Percentiles rank a stretch among this genome's conserved stretches.
Evolutionary conservation across 2,113 vertebrate species (phyloP).

Genomic region (Engraulis encrasicolus): DNA sequence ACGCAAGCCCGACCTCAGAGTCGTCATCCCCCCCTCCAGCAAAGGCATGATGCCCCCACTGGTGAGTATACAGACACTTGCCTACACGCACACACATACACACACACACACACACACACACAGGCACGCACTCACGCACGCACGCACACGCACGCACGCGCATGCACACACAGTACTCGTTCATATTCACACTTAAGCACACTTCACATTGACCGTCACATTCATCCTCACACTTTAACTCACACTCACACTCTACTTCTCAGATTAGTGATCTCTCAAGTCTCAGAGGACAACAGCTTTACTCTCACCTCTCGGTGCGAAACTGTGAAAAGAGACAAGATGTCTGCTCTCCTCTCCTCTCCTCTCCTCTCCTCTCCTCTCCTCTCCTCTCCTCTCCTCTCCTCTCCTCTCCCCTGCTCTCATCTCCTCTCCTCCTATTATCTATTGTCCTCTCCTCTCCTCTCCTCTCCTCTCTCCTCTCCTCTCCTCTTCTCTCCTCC

Average conservation of each 20-base stretch:
- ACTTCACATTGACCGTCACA: background rate
- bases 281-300: conserved; percentile 15
- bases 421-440: too few species aligned
- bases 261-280: conserved; percentile 5
- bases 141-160: background rate
- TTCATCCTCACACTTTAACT: background rate
- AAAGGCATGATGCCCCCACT: conserved; percentile 99
- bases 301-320: background rate
- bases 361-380: background rate
- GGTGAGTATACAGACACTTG: conserved; percentile 79
- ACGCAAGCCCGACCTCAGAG: conserved; percentile 95
- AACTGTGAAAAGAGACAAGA: background rate
- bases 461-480: background rate
- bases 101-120: background rate
- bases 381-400: background rate
- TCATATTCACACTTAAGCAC: background rate
- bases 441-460: too few species aligned
- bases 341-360: background rate
- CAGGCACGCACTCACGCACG: background rate
- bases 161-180: background rate
- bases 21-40: conserved; percentile 96
- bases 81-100: background rate
- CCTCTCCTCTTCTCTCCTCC: too few species aligned
- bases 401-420: too few species aligned
- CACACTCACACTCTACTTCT: background rate